A percentile compares a stretch with the other conserved stretches of the same genome.
phyloP scores from a whole-genome alignment of 1,140 invertebrate species.

The Magallana gigas region DNA sequence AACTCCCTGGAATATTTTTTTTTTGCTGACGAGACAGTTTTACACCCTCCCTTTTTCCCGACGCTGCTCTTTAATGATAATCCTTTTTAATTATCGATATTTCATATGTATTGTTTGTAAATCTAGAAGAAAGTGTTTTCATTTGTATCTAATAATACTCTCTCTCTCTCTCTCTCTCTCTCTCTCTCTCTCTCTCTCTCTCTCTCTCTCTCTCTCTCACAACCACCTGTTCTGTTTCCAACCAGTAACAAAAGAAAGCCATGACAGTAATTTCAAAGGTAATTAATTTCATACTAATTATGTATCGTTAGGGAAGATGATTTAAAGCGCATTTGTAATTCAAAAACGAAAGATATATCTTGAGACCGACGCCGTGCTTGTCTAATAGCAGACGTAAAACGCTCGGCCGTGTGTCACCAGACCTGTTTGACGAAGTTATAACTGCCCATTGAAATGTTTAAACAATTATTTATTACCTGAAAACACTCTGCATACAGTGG shows the following conservation, averaged over 20 bases:
- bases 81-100: too few species aligned
- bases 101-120: too few species aligned
- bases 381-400: neutral
- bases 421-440: conserved; percentile 6
- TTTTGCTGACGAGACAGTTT: neutral
- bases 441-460: conserved; percentile 16
- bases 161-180: too few species aligned
- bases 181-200: neutral
- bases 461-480: conserved; percentile 30
- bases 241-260: neutral
- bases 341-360: conserved; percentile 16
- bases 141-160: too few species aligned
- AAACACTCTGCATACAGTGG: neutral
- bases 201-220: conserved; percentile 30
- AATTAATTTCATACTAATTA: conserved; percentile 17
- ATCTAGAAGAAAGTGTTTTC: too few species aligned
- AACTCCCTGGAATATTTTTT: neutral
- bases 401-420: neutral
- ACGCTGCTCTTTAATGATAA: too few species aligned
- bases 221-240: neutral
- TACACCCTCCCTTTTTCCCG: neutral
- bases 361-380: neutral
- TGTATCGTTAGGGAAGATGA: conserved; percentile 21
- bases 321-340: conserved; percentile 15
- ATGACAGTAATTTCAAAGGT: conserved; percentile 37